A percentile compares a stretch with the other conserved stretches of the same genome.
phyloP scores from a whole-genome alignment of 2,113 vertebrate species.

The Bujurquina vittata region DNA sequence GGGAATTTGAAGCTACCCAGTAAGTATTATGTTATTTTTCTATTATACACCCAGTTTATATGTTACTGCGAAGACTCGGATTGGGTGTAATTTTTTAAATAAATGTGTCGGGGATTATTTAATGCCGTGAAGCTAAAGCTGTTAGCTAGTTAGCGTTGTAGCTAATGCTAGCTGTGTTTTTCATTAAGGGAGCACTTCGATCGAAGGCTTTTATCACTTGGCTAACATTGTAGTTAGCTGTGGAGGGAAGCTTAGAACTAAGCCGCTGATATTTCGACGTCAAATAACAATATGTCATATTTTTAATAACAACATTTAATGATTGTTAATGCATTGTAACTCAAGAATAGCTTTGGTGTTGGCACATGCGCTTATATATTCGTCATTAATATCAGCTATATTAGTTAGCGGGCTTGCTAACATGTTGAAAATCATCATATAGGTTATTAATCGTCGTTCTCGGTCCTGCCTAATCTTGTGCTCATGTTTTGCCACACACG shows the following conservation, averaged over 20 bases:
- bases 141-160: conserved; percentile 45
- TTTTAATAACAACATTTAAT: neutral
- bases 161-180: conserved; percentile 74
- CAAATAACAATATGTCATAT: neutral
- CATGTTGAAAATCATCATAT: conserved; percentile 9
- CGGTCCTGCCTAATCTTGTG: neutral
- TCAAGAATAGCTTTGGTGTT: neutral
- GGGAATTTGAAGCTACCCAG: conserved; percentile 83
- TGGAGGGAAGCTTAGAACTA: neutral
- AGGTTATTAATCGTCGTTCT: conserved; percentile 31
- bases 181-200: conserved; percentile 49
- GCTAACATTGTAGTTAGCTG: conserved; percentile 34
- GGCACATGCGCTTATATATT: neutral
- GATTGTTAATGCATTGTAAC: conserved; percentile 21
- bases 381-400: conserved; percentile 39
- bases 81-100: neutral
- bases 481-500: neutral
- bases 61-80: neutral
- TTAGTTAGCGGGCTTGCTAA: conserved; percentile 49
- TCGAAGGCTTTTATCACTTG: conserved; percentile 50
- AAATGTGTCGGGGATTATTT: conserved; percentile 23
- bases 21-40: conserved; percentile 64
- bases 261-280: neutral
- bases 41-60: rapidly evolving
- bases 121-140: conserved; percentile 53